Conservation (phyloP, 1,140 invertebrate species). For the Diachasmimorpha longicaudata region DNA sequence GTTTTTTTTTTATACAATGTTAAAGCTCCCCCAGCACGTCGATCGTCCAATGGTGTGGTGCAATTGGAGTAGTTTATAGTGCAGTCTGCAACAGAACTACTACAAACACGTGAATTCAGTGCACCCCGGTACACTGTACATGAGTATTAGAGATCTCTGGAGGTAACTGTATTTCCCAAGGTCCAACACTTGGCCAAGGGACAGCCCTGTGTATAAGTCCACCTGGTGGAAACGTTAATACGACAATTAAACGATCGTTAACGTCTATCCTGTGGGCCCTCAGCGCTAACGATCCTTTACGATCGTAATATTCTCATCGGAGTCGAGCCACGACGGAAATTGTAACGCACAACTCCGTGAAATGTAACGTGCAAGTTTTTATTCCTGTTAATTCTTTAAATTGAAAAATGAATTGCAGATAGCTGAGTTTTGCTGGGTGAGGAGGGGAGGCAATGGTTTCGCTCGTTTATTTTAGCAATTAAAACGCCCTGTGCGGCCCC, state of each 20-base stretch:
- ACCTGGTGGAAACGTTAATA: conserved; percentile 13
- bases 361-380: neutral
- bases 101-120: neutral
- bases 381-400: neutral
- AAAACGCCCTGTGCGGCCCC: neutral
- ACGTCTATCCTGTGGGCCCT: conserved; percentile 7
- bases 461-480: neutral
- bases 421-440: neutral
- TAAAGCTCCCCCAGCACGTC: neutral
- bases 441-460: neutral
- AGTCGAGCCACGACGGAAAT: neutral
- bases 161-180: neutral
- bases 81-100: neutral
- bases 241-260: conserved; percentile 28
- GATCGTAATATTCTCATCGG: neutral
- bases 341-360: neutral
- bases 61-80: neutral
- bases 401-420: neutral
- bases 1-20: neutral
- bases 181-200: neutral
- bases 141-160: neutral
- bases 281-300: conserved; percentile 19
- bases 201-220: neutral
- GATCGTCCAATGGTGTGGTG: neutral
- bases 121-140: neutral